Conservation (phyloP, 1,140 invertebrate species). For the Drosophila carrolli region DNA sequence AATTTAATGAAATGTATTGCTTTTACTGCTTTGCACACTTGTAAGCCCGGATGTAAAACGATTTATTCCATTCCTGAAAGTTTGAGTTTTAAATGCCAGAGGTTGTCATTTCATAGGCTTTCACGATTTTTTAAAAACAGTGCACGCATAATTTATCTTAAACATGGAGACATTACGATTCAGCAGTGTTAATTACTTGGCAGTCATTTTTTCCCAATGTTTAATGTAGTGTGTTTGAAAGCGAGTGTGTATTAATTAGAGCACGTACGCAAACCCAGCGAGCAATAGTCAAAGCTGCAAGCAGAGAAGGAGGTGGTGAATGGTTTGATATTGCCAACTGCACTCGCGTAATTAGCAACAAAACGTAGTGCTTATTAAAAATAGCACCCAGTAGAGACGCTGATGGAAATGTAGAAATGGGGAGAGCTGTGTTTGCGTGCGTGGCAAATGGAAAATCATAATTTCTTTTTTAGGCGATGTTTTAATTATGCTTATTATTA, state of each 20-base stretch:
- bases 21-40: too few species aligned
- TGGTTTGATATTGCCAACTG: conserved; percentile 24
- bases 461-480: conserved; percentile 39
- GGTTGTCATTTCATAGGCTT: too few species aligned
- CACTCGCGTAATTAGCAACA: conserved; percentile 52
- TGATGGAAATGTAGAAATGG: not conserved
- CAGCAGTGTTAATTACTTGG: conserved; percentile 41
- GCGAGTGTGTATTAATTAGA: conserved; percentile 44
- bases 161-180: conserved; percentile 15
- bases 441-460: conserved; percentile 48
- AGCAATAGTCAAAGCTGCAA: conserved; percentile 42
- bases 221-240: conserved; percentile 23
- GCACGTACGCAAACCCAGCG: conserved; percentile 28
- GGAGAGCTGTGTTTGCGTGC: not conserved
- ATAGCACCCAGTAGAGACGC: too few species aligned
- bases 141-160: not conserved
- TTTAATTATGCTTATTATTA: conserved; percentile 51
- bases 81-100: too few species aligned
- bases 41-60: too few species aligned
- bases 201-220: conserved; percentile 41
- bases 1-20: too few species aligned
- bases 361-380: conserved; percentile 38
- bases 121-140: too few species aligned
- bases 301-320: not conserved
- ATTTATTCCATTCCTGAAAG: too few species aligned